Percentiles rank a stretch among this genome's conserved stretches.
Conservation (phyloP, 1,140 invertebrate genomes). For the Drosophila auraria region DNA sequence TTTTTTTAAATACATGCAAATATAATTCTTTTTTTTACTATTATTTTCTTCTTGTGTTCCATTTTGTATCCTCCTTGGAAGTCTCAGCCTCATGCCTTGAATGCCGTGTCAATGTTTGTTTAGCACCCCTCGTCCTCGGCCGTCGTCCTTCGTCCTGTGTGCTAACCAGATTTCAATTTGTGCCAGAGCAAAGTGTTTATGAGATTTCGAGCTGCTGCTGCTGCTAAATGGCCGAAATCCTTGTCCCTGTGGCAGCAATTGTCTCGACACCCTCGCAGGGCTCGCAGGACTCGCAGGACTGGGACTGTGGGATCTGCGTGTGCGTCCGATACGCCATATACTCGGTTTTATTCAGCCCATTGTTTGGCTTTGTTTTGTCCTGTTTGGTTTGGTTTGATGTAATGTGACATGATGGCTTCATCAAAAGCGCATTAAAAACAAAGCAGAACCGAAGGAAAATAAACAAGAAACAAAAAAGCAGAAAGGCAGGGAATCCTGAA, state of each 20-base stretch:
- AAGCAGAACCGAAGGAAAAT: slow-evolving; percentile 33
- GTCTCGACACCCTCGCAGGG: slow-evolving; percentile 52
- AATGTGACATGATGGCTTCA: slow-evolving; percentile 84
- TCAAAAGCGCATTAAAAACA: slow-evolving; percentile 84
- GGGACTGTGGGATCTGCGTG: slow-evolving; percentile 12
- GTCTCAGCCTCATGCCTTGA: slow-evolving; percentile 3
- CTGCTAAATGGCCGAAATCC: slow-evolving; percentile 56
- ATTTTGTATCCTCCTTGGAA: background rate
- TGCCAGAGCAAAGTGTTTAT: slow-evolving; percentile 80
- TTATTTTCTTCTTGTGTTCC: background rate
- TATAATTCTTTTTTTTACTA: background rate
- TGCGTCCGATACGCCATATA: slow-evolving; percentile 12
- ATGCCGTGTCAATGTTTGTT: slow-evolving; percentile 52
- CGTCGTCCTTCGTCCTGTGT: slow-evolving; percentile 24
- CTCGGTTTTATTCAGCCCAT: slow-evolving; percentile 18
- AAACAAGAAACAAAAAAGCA: slow-evolving; percentile 17
- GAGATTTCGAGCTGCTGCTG: slow-evolving; percentile 68
- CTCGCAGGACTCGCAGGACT: background rate
- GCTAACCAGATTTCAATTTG: slow-evolving; percentile 82
- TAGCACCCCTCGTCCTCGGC: slow-evolving; percentile 20
- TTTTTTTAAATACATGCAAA: too few species aligned
- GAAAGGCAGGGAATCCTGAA: background rate
- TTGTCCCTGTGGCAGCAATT: slow-evolving; percentile 31
- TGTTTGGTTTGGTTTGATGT: slow-evolving; percentile 72
- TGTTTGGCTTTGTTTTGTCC: slow-evolving; percentile 37